phyloP scores from a whole-genome alignment of 2,888 invertebrate species.

The Chymomyza procnemis region DNA sequence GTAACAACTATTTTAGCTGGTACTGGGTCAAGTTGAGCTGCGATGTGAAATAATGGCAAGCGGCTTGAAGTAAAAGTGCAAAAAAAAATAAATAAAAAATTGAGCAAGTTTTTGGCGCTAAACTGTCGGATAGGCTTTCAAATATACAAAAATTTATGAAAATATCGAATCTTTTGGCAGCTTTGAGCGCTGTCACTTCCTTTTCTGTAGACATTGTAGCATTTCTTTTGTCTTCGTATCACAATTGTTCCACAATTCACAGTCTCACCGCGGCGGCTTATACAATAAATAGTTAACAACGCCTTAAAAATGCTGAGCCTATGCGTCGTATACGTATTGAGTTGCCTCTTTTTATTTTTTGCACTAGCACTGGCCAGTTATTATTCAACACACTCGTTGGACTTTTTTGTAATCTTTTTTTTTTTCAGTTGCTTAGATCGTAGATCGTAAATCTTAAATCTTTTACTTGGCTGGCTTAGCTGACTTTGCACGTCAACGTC shows the following conservation, averaged over 20 bases:
- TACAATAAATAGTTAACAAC: neutral
- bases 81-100: neutral
- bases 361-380: neutral
- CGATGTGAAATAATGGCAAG: neutral
- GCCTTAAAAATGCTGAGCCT: neutral
- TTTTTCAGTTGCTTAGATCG: neutral
- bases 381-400: slow-evolving; percentile 8
- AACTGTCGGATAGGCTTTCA: neutral
- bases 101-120: neutral
- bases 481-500: neutral
- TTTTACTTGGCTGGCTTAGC: neutral
- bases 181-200: neutral
- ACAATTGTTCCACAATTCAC: neutral
- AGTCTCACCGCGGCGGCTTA: neutral
- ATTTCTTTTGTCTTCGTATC: neutral
- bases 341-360: neutral
- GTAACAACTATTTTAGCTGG: neutral
- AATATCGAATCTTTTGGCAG: neutral
- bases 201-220: neutral
- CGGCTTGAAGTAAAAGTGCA: neutral
- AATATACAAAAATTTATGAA: too few relatives aligned
- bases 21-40: neutral
- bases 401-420: neutral
- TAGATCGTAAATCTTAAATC: neutral
- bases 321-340: slow-evolving; percentile 1